Percentiles rank a stretch among this genome's conserved stretches.
Evolutionary conservation across 1,140 invertebrate genomes (phyloP).

Genomic region (Aradophagus sp.): DNA sequence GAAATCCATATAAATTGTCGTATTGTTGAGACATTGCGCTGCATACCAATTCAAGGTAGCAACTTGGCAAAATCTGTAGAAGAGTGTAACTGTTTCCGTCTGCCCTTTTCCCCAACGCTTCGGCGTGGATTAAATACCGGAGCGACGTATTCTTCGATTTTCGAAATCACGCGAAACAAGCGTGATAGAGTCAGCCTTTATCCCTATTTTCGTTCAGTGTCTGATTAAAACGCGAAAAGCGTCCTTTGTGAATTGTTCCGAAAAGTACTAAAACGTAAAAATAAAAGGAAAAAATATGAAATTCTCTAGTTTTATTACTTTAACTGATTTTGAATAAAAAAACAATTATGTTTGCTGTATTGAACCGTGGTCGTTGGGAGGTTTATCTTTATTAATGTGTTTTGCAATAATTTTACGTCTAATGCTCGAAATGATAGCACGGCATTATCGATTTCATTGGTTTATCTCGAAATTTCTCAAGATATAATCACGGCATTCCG

Average conservation of each 20-base stretch:
- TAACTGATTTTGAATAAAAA: too few species aligned
- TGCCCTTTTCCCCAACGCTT: slow-evolving; percentile 33
- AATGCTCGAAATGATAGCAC: slow-evolving; percentile 14
- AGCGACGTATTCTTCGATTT: slow-evolving; percentile 40
- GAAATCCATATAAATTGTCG: slow-evolving; percentile 75
- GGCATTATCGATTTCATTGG: slow-evolving; percentile 23
- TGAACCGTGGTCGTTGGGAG: too few species aligned
- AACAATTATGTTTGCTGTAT: too few species aligned
- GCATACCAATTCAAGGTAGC: slow-evolving; percentile 69
- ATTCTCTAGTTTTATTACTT: too few species aligned
- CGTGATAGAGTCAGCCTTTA: slow-evolving; percentile 19
- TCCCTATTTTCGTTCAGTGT: slow-evolving; percentile 9
- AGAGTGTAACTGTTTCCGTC: slow-evolving; percentile 58
- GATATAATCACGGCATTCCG: slow-evolving; percentile 11
- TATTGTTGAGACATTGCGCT: slow-evolving; percentile 68
- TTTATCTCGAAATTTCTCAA: slow-evolving; percentile 20
- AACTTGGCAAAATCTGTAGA: slow-evolving; percentile 60
- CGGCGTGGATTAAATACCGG: slow-evolving; percentile 47
- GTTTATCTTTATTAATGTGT: too few species aligned
- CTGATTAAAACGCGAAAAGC: background rate
- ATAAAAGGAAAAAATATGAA: too few species aligned
- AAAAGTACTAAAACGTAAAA: too few species aligned
- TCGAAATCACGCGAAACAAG: slow-evolving; percentile 31
- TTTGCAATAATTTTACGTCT: too few species aligned
- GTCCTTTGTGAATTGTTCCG: too few species aligned